Conservation (phyloP, 1,140 invertebrate genomes). For the Trachelipus rathkii region DNA sequence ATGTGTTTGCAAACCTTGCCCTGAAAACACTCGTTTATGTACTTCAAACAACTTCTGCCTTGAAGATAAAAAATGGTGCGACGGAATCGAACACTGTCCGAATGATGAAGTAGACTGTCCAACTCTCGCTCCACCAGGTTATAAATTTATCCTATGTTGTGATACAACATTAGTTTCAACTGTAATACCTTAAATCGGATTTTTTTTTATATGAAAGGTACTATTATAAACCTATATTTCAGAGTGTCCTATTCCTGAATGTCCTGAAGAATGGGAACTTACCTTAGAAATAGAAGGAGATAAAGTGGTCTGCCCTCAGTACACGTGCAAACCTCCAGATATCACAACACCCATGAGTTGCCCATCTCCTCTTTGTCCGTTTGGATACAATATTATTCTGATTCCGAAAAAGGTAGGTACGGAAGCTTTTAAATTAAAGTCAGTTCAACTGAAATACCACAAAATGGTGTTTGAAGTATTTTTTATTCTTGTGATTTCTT, state of each 20-base stretch:
- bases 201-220: too few species aligned
- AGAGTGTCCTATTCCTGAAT: slow-evolving; percentile 34
- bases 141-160: not conserved
- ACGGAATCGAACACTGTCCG: slow-evolving; percentile 74
- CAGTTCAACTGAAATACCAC: not conserved
- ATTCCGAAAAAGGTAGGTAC: slow-evolving; percentile 24
- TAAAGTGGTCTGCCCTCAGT: slow-evolving; percentile 22
- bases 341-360: slow-evolving; percentile 32
- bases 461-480: not conserved
- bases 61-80: slow-evolving; percentile 66
- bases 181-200: not conserved
- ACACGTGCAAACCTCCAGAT: slow-evolving; percentile 32
- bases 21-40: slow-evolving; percentile 61
- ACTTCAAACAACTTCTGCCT: slow-evolving; percentile 71
- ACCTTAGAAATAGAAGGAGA: slow-evolving; percentile 23
- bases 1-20: slow-evolving; percentile 71
- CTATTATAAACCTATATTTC: not conserved
- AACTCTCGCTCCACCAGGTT: slow-evolving; percentile 48
- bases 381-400: slow-evolving; percentile 28
- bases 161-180: not conserved
- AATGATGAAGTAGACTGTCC: slow-evolving; percentile 73
- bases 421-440: not conserved
- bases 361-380: slow-evolving; percentile 37
- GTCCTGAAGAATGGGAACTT: slow-evolving; percentile 35
- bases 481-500: not conserved